Base-by-base conservation (phyloP, 2,888 invertebrate species). In the Apodemia duryi region DNA sequence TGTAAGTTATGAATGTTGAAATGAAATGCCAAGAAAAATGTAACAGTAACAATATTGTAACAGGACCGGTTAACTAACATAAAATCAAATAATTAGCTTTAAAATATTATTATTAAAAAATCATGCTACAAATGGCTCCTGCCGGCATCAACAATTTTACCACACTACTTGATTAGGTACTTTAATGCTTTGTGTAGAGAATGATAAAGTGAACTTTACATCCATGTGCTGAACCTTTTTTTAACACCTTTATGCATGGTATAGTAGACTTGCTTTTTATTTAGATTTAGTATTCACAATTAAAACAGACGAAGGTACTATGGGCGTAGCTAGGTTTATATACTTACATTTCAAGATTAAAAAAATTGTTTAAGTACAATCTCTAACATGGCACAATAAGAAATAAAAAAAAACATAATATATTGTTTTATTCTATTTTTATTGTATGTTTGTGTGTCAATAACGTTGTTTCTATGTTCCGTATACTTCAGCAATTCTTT, bases 181-280 rank as follows among this genome's bases (percentile, higher is more conserved):
- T n/a, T 38, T 63, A 51, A 52, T 28, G 3, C 38, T 49, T 35
- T 62, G 32, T 61, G 3, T 52, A 61, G 65, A 61, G 71, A n/a
- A 52, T 49, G 51, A 61, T 52, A 52, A 61, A 63, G 63, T 87
- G 86, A 89, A 88, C 88, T 89, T 89, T 89, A 81, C 90, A 86
- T 84, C 90, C 91, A 88, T 89, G 84, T 83, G 82, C 80, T 79
- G 75, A 46, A 13, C 79, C 77, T 73, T 70, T 69, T 71, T 73
- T 78, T 49, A 13, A 49, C 49, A 46, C 46, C 46, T 46, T 21
- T 49, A 77, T 77, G 67, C 69, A 73, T 65, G 66, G 89, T 88
- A 89, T 88, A 86, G 82, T 89, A 87, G 84, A 63, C 65, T 72
- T 72, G 83, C 84, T 84, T 85, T 79, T 77, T 76, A 73, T 61